Evolutionary conservation across 2,888 invertebrate species (phyloP).

Genomic region (Lacanobia oleracea): DNA sequence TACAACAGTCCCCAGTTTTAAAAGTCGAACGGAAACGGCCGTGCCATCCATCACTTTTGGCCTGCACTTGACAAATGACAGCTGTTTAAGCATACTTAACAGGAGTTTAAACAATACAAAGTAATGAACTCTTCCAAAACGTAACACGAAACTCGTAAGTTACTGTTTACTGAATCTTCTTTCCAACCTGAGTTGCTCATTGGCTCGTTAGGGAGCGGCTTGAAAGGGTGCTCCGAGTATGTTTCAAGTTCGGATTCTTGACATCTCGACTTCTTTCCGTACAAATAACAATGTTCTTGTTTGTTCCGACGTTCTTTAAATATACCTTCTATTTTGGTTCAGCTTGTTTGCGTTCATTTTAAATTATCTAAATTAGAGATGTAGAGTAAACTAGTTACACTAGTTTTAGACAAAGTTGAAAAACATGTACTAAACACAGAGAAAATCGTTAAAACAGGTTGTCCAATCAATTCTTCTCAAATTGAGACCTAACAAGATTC

Average conservation of each 20-base stretch:
- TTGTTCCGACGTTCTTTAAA: slow-evolving; percentile 35
- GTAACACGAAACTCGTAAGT: slow-evolving; percentile 65
- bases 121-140: slow-evolving; percentile 72
- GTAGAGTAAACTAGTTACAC: neutral
- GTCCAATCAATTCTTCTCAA: neutral
- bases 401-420: slow-evolving; percentile 9
- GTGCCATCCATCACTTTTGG: slow-evolving; percentile 84
- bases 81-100: slow-evolving; percentile 73
- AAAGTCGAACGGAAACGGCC: slow-evolving; percentile 79
- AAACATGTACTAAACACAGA: slow-evolving; percentile 6
- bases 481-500: slow-evolving; percentile 18
- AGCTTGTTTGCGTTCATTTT: slow-evolving; percentile 36
- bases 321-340: slow-evolving; percentile 40
- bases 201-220: slow-evolving; percentile 51
- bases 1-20: slow-evolving; percentile 74
- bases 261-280: slow-evolving; percentile 47
- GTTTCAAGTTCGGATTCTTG: slow-evolving; percentile 45
- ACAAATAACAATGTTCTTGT: slow-evolving; percentile 56
- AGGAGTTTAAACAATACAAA: slow-evolving; percentile 70
- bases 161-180: slow-evolving; percentile 59
- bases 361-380: slow-evolving; percentile 15
- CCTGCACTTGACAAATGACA: slow-evolving; percentile 78
- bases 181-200: slow-evolving; percentile 45
- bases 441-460: slow-evolving; percentile 1
- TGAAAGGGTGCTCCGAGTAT: slow-evolving; percentile 44